Conservation (phyloP, 2,113 vertebrate genomes). For the Hippocampus zosterae region DNA sequence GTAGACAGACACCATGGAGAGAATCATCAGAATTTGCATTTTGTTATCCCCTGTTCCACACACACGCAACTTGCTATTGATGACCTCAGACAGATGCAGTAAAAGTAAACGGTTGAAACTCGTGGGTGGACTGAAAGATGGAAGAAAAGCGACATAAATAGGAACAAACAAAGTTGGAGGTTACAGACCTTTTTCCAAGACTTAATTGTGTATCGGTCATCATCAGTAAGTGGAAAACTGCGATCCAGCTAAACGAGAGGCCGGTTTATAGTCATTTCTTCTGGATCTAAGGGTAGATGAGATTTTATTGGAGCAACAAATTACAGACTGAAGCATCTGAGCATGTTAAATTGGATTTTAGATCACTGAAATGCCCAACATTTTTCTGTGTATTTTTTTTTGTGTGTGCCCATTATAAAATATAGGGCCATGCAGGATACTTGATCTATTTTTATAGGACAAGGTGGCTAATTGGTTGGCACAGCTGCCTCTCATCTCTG, state of each 20-base stretch:
- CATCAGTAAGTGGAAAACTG: not conserved
- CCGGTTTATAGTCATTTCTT: not conserved
- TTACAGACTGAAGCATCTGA: not conserved
- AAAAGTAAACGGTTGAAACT: conserved; percentile 11
- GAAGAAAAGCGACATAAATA: not conserved
- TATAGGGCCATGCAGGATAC: not conserved
- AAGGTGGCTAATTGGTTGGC: too few species aligned
- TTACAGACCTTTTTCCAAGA: not conserved
- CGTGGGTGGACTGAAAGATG: conserved; percentile 26
- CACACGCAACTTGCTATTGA: conserved; percentile 15
- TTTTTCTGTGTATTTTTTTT: not conserved
- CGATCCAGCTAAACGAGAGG: not conserved
- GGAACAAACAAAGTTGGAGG: not conserved
- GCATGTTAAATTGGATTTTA: not conserved
- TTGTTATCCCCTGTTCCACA: not conserved
- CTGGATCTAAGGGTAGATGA: not conserved
- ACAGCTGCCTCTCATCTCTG: too few species aligned
- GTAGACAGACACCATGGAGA: conserved; percentile 3
- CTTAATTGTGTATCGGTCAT: not conserved
- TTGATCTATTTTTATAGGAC: too few species aligned
- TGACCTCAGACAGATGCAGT: conserved; percentile 39
- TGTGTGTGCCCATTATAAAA: not conserved
- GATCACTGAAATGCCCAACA: not conserved
- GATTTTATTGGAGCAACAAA: not conserved
- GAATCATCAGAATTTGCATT: not conserved